Conservation (phyloP, 2,888 invertebrate species). For the Latheticus oryzae region DNA sequence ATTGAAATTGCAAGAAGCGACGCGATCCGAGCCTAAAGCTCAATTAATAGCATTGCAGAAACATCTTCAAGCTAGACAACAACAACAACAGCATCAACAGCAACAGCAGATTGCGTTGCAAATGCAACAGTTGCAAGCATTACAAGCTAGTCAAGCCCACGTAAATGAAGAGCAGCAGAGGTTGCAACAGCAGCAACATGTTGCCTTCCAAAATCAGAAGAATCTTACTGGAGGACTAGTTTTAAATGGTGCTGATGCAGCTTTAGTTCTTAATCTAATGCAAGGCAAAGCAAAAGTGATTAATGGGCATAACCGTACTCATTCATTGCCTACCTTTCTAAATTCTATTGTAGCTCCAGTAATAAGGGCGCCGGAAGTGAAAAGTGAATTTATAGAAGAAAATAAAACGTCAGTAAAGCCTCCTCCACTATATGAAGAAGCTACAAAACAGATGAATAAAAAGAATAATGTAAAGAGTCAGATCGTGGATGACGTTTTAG, state of each 20-base stretch:
- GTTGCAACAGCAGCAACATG: constrained; percentile 67
- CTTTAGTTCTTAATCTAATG: constrained; percentile 68
- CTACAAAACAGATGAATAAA: constrained; percentile 71
- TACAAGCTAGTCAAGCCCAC: constrained; percentile 68
- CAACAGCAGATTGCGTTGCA: constrained; percentile 70
- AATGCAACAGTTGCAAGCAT: constrained; percentile 72
- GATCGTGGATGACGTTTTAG: constrained; percentile 91
- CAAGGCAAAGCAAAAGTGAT: constrained; percentile 66
- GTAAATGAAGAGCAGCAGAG: constrained; percentile 65
- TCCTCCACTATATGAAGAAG: constrained; percentile 80
- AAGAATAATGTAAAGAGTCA: constrained; percentile 74
- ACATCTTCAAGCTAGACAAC: constrained; percentile 61
- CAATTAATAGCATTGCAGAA: constrained; percentile 61
- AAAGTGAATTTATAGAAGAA: constrained; percentile 60
- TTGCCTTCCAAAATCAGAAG: constrained; percentile 65
- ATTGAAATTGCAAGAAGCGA: constrained; percentile 77
- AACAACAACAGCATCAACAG: constrained; percentile 71
- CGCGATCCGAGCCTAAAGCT: constrained; percentile 61
- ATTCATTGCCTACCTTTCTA: constrained; percentile 73
- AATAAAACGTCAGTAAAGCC: constrained; percentile 71
- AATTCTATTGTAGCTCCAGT: constrained; percentile 60
- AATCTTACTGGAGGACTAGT: constrained; percentile 69
- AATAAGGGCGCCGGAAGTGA: constrained; percentile 52
- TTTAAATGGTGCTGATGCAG: constrained; percentile 72
- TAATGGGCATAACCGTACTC: constrained; percentile 68